A percentile compares a stretch with the other conserved stretches of the same genome.
phyloP scores from a whole-genome alignment of 2,797 vertebrate species.

The Syncerus caffer region DNA sequence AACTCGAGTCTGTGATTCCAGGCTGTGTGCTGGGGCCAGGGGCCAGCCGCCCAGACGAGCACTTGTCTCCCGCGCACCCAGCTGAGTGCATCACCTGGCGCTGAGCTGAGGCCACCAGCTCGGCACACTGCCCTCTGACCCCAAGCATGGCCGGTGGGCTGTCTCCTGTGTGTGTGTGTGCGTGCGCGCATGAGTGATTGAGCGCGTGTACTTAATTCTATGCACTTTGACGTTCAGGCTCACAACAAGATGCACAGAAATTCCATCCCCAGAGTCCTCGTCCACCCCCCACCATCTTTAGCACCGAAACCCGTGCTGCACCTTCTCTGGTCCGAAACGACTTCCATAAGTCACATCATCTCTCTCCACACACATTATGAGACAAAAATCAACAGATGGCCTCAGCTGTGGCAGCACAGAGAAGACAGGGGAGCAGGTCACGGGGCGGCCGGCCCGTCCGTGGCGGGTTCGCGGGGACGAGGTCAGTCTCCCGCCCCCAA shows the following conservation, averaged over 20 bases:
- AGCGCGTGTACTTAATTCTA: too few species aligned
- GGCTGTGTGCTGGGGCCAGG: neutral
- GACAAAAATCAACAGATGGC: neutral
- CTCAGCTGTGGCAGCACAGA: fast-evolving
- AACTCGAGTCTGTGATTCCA: too few species aligned
- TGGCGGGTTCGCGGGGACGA: fast-evolving
- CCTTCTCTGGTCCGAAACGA: neutral
- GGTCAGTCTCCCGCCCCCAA: neutral
- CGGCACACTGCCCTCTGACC: neutral
- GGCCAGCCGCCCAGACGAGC: fast-evolving
- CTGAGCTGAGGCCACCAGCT: neutral
- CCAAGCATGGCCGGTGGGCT: neutral
- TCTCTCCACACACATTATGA: neutral
- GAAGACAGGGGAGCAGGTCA: neutral
- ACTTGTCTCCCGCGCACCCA: neutral
- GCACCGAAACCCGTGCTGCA: fast-evolving
- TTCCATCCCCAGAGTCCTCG: fast-evolving
- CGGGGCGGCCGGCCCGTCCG: fast-evolving
- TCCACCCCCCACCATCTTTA: too few species aligned
- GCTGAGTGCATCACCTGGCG: fast-evolving
- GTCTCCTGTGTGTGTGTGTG: too few species aligned
- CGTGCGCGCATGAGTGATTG: fast-evolving
- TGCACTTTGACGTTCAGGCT: neutral
- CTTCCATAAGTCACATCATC: fast-evolving
- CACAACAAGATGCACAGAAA: fast-evolving